These are phyloP conservation scores for Galerucella calmariensis DNA, from an alignment of 2,888 invertebrate genomes.

Conservation along the genomic window DNA sequence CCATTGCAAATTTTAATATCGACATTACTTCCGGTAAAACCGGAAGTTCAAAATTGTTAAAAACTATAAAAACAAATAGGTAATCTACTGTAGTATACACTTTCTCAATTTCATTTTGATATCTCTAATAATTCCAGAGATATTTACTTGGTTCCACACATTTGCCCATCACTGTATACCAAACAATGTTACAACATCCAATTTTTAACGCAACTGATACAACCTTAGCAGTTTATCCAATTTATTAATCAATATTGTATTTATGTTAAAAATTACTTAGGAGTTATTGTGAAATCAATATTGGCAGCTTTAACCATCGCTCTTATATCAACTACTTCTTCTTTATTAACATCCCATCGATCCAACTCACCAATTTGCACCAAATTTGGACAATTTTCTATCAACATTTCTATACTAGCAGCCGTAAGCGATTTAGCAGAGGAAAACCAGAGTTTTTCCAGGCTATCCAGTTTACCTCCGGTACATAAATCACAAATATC, in stretches of 20 bases:
- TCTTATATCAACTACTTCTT: constrained; percentile 75
- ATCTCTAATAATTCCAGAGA: too few species aligned
- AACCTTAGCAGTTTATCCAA: too few species aligned
- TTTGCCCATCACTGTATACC: too few species aligned
- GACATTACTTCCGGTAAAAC: too few species aligned
- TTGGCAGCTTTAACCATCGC: constrained; percentile 75
- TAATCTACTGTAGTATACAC: too few species aligned
- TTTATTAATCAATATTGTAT: background rate
- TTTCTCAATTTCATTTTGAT: too few species aligned
- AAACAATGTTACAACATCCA: too few species aligned
- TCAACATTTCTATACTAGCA: constrained; percentile 73
- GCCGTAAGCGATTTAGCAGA: constrained; percentile 73
- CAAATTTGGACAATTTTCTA: constrained; percentile 75
- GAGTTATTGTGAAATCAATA: constrained; percentile 73
- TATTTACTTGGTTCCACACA: too few species aligned
- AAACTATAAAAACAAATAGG: too few species aligned
- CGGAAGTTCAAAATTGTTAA: too few species aligned
- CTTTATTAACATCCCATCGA: constrained; percentile 75
- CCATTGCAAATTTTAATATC: too few species aligned
- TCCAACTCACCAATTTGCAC: constrained; percentile 73
- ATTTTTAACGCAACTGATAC: too few species aligned
- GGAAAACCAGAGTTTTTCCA: constrained; percentile 78
- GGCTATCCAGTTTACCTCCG: constrained; percentile 71
- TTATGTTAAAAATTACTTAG: constrained; percentile 50
- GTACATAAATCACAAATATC: constrained; percentile 76